Evolutionary conservation across 2,113 vertebrate genomes (phyloP).

Genomic region (Girardinichthys multiradiatus): DNA sequence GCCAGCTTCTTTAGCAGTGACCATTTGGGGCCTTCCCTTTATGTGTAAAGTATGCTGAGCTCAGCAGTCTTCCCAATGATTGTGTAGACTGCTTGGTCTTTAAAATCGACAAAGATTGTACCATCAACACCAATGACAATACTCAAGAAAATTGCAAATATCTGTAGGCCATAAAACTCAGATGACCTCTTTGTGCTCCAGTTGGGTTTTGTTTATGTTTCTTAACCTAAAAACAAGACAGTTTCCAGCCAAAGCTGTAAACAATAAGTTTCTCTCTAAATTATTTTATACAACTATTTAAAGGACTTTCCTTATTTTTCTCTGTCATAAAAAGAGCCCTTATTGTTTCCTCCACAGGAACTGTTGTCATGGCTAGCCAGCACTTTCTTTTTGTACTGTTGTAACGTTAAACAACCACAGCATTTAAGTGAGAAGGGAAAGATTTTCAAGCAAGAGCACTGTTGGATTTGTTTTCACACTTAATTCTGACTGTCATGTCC

Average conservation of each 20-base stretch:
- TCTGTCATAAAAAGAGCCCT: slow-evolving; percentile 31
- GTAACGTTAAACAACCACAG: slow-evolving; percentile 39
- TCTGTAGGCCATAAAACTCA: no score
- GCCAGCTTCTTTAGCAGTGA: no score
- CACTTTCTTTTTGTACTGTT: slow-evolving; percentile 20
- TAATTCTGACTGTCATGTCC: slow-evolving; percentile 29
- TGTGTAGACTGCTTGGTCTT: no score
- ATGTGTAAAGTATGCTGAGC: no score
- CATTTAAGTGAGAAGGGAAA: slow-evolving; percentile 28
- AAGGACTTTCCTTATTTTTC: slow-evolving; percentile 29
- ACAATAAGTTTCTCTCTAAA: slow-evolving; percentile 3
- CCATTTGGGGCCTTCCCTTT: no score
- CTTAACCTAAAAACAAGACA: slow-evolving; percentile 11
- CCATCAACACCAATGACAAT: no score
- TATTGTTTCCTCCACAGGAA: slow-evolving; percentile 13
- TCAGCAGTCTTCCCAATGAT: no score
- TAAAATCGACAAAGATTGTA: no score
- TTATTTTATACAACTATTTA: slow-evolving; percentile 2
- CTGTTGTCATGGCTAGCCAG: slow-evolving; percentile 15
- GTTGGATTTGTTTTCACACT: slow-evolving; percentile 20
- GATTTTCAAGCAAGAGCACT: slow-evolving; percentile 17
- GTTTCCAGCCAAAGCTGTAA: not conserved
- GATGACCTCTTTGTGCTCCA: not conserved
- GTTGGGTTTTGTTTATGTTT: slow-evolving; percentile 6
- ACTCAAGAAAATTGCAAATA: no score